Evolutionary conservation across 2,888 invertebrate genomes (phyloP), one percentile per base, ranked within the genome.

Genomic region (Trachelus iudaicus): DNA sequence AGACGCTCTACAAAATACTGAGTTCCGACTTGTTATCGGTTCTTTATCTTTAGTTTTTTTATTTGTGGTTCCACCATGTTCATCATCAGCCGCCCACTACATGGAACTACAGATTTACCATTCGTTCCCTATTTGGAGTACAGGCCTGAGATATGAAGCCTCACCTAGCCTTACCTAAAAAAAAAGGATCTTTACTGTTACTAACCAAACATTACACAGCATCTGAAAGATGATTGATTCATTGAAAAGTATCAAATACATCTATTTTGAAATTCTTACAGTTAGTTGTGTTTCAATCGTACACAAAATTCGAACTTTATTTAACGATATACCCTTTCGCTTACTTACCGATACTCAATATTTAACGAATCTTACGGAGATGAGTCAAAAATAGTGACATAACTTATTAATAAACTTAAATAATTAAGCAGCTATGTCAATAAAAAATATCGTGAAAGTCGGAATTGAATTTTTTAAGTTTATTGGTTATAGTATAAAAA

Each of bases 1-100:
- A 13, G 71, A 33, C 71, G 1, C 3, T 71, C 12, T 71, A 71
- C 9, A 11, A 71, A 12, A 15, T 1, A 13, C 34, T 33, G 6
- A 9, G 31, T 71, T 71, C 71, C 15, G 12, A 2, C 71, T 31
- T 31, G 31, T 71, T 71, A 71, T 71, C 71, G 13, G 15, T 71
- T 31, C 71, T 33, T 71, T 71, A 71, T 71, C 71, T 12, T 31
- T 33, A 71, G 4, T 33, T 71, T 71, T 15, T 71, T 33, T 33
- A 34, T 30, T 31, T 15, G 4, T 15, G 31, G 31, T 71, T 71
- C 71, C 71, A 71, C 71, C 71, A 71, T 71, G 15, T 71, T 71
- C 71, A 34, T 71, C 34, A 71, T 33, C 71, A 15, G 30, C 71
- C 71, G 71, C 71, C 71, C 71, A 71, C 71, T 56, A 56, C 23